Evolutionary conservation across 2,888 invertebrate genomes (phyloP).

Genomic region (Helleia helle): DNA sequence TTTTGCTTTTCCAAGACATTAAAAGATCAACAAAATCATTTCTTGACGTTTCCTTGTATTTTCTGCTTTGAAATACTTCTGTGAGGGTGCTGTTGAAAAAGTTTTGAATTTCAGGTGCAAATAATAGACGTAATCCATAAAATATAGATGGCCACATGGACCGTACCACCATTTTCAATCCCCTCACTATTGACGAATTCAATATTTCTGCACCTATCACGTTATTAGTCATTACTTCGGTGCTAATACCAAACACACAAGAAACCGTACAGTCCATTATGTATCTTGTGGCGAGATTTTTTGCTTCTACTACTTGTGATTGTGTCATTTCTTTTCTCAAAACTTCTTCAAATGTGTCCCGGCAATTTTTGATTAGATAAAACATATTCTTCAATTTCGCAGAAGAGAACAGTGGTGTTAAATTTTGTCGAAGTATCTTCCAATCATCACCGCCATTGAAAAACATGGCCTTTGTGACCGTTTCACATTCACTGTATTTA

Average conservation of each 20-base stretch:
- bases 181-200: constrained; percentile 25
- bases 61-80: constrained; percentile 31
- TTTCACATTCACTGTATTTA: constrained; percentile 32
- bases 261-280: constrained; percentile 44
- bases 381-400: constrained; percentile 55
- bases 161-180: constrained; percentile 27
- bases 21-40: constrained; percentile 45
- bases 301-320: constrained; percentile 27
- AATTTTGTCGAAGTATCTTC: constrained; percentile 45
- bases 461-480: constrained; percentile 34
- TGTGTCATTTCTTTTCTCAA: constrained; percentile 25
- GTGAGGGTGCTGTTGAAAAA: constrained; percentile 33
- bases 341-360: constrained; percentile 30
- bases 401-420: constrained; percentile 45
- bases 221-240: constrained; percentile 30
- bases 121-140: constrained; percentile 32
- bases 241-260: constrained; percentile 45
- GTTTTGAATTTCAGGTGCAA: constrained; percentile 27
- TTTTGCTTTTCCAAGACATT: constrained; percentile 30
- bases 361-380: constrained; percentile 35
- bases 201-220: constrained; percentile 33
- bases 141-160: constrained; percentile 42
- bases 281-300: constrained; percentile 31
- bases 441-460: constrained; percentile 40
- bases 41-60: constrained; percentile 29